phyloP scores from a whole-genome alignment of 2,797 vertebrate genomes.

The Eulemur coronatus region DNA sequence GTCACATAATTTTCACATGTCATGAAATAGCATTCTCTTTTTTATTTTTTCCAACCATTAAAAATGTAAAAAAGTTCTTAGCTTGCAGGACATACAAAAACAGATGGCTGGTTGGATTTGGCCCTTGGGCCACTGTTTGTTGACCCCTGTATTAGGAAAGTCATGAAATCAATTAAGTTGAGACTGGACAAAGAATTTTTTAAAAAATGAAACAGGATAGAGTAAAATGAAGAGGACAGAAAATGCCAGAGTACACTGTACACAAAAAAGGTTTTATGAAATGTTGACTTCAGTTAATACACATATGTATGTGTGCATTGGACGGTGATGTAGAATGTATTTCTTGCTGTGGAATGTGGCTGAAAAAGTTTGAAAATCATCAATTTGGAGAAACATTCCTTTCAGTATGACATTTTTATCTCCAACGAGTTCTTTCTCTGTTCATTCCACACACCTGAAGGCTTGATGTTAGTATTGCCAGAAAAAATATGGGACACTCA shows the following conservation, averaged over 20 bases:
- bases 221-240: neutral
- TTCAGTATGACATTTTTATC: neutral
- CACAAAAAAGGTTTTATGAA: neutral
- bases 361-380: neutral
- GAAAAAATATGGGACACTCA: neutral
- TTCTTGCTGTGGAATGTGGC: neutral
- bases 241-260: neutral
- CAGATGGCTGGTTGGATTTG: neutral
- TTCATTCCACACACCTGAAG: neutral
- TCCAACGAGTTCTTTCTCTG: neutral
- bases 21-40: slow-evolving; percentile 21
- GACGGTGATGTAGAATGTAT: neutral
- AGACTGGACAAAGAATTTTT: neutral
- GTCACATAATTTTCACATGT: neutral
- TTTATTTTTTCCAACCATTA: neutral
- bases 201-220: neutral
- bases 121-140: neutral
- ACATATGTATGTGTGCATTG: neutral
- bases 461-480: neutral
- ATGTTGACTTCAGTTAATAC: slow-evolving; percentile 4
- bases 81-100: neutral
- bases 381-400: neutral
- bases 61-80: slow-evolving; percentile 6
- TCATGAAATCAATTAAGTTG: neutral
- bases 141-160: neutral